Evolutionary conservation across 2,888 invertebrate species (phyloP).

Genomic region (Omphaloscelis lunosa): DNA sequence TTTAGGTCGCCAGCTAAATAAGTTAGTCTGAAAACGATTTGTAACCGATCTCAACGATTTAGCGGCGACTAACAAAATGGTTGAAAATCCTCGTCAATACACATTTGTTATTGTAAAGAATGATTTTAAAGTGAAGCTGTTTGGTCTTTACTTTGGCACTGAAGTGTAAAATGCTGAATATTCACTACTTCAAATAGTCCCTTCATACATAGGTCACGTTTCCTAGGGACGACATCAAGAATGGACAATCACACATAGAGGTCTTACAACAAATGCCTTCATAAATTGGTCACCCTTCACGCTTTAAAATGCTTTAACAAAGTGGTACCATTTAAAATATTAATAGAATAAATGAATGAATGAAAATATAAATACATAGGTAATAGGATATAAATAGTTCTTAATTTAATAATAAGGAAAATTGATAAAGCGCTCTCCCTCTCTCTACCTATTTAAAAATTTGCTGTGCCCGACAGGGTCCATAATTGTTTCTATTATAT

Average conservation of each 20-base stretch:
- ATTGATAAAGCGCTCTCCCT: too few relatives aligned
- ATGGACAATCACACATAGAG: too few relatives aligned
- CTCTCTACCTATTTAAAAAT: too few relatives aligned
- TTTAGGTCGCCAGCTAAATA: constrained; percentile 42
- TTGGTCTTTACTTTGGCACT: background rate
- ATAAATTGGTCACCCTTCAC: background rate
- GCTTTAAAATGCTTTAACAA: background rate
- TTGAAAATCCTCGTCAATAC: constrained; percentile 31
- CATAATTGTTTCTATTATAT: too few relatives aligned
- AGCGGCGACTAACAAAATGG: constrained; percentile 36
- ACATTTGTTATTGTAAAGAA: constrained; percentile 57
- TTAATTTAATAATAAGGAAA: too few relatives aligned
- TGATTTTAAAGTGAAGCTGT: constrained; percentile 30
- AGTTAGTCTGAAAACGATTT: constrained; percentile 63
- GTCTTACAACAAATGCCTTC: background rate
- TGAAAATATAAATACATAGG: too few relatives aligned
- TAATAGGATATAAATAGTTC: too few relatives aligned
- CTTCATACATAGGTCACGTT: too few relatives aligned
- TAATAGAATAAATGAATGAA: too few relatives aligned
- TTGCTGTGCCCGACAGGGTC: too few relatives aligned
- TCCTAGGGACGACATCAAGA: too few relatives aligned
- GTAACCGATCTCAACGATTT: constrained; percentile 45
- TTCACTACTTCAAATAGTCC: background rate
- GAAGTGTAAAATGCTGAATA: background rate
- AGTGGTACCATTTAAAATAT: background rate